phyloP scores from a whole-genome alignment of 37 sponge, comb jelly and placozoan genomes.

The Dysidea cf. avara region DNA sequence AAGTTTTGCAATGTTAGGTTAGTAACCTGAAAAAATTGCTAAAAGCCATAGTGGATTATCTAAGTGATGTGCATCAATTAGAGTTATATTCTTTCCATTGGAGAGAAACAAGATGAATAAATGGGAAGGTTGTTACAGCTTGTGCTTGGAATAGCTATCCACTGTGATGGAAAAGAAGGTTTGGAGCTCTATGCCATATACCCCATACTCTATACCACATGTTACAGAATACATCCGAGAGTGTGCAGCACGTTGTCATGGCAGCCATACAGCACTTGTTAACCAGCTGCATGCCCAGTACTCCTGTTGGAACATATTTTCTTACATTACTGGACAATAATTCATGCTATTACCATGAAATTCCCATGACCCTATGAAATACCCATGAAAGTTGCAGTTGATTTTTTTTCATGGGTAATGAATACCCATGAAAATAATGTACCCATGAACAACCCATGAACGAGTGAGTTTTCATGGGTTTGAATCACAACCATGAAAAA shows the following conservation, averaged over 20 bases:
- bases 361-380: no score
- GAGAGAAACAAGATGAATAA: slow-evolving; percentile 32
- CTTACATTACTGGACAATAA: no score
- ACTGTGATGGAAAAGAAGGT: slow-evolving; percentile 85
- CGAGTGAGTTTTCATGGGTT: no score
- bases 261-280: slow-evolving; percentile 81
- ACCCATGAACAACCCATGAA: no score
- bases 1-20: no score
- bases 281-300: no score
- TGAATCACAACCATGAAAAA: no score
- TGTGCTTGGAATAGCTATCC: slow-evolving; percentile 73
- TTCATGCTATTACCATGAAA: no score
- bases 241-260: slow-evolving; percentile 78
- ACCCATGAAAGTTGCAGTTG: no score
- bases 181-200: not conserved
- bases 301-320: no score
- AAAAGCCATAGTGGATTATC: slow-evolving; percentile 53
- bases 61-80: slow-evolving; percentile 40
- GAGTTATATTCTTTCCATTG: slow-evolving; percentile 58
- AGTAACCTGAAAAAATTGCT: slow-evolving; percentile 79
- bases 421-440: no score
- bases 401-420: no score
- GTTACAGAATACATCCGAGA: slow-evolving; percentile 71
- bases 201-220: not conserved
- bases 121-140: slow-evolving; percentile 66